Evolutionary conservation across 1,140 invertebrate genomes (phyloP), one percentile per base, ranked within the genome.

Genomic region (Helicoverpa armigera): DNA sequence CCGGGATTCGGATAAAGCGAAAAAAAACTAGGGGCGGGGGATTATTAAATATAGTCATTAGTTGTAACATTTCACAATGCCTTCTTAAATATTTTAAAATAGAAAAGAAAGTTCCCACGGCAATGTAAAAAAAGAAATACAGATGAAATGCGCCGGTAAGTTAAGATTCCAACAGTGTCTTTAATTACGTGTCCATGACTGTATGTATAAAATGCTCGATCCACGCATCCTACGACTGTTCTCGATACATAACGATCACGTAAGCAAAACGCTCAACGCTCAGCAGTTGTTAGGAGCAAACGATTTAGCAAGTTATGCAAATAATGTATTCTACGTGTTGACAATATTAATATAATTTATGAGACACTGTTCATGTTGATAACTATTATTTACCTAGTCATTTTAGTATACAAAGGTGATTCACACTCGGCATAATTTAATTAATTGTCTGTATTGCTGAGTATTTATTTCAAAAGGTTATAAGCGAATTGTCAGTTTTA

Each of bases 341-440:
- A 70, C 69, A 54, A 54, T 72, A 72, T 72, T 53, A 54, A 23
- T 31, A 29, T 23, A 23, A 23, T 67, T 72, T 72, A 72, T 18
- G 50, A 72, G 23, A 29, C 51, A 14, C 13, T 54, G 60, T 31
- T 35, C 11, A 1, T 14, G 2, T 63, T 12, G 60, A 35, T 35
- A 29, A 31, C 58, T 11, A 11, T 23, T 23, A 23, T 23, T 23
- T 11, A 18, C 2, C 1, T 18, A 23, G 56, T 58, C 7, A 18
- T 58, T 23, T 18, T 23, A 11, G 16, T 23, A 23, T 23, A 23
- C 23, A 23, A 23, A 23, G 23, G 23, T 23, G 23, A 23, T 23
- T 23, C 23, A 23, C 23, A 56, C 5, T n/a, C 3, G 16, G 0
- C 4, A 16, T 16, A 2, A 56, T 56, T 56, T 56, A 16, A 10